phyloP scores from a whole-genome alignment of 2,113 vertebrate species.

The Litocranius walleri region DNA sequence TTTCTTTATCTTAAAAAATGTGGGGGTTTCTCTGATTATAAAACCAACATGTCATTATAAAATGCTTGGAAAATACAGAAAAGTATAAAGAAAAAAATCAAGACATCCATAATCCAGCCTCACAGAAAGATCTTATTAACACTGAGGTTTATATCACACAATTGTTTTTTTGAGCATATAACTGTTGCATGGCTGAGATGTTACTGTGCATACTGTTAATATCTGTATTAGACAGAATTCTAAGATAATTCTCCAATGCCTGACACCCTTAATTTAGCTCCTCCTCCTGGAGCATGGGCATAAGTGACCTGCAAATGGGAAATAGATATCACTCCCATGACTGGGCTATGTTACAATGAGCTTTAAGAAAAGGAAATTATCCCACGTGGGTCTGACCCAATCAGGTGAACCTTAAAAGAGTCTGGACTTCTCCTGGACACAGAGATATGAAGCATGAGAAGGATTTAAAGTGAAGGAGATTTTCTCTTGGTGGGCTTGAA shows the following conservation, averaged over 20 bases:
- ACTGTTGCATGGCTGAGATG: not conserved
- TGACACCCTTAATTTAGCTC: not conserved
- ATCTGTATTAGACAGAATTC: not conserved
- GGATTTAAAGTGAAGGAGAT: not conserved
- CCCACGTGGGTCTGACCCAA: not conserved
- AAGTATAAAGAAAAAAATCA: not conserved
- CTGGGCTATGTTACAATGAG: not conserved
- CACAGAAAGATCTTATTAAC: not conserved
- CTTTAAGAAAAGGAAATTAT: not conserved
- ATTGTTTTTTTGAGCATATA: not conserved
- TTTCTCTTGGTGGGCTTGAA: not conserved
- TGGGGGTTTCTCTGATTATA: not conserved
- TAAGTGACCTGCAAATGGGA: not conserved
- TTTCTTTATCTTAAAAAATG: constrained; percentile 17
- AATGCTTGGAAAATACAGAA: not conserved
- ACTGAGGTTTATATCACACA: not conserved
- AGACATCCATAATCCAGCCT: not conserved
- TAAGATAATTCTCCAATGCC: not conserved
- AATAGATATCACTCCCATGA: no score
- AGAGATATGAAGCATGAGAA: not conserved
- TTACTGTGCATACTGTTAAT: not conserved
- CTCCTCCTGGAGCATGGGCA: not conserved
- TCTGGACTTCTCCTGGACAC: not conserved
- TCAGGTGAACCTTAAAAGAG: not conserved
- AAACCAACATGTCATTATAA: not conserved